phyloP scores from a whole-genome alignment of 2,888 invertebrate genomes.

The Mesorhabditis belari region DNA sequence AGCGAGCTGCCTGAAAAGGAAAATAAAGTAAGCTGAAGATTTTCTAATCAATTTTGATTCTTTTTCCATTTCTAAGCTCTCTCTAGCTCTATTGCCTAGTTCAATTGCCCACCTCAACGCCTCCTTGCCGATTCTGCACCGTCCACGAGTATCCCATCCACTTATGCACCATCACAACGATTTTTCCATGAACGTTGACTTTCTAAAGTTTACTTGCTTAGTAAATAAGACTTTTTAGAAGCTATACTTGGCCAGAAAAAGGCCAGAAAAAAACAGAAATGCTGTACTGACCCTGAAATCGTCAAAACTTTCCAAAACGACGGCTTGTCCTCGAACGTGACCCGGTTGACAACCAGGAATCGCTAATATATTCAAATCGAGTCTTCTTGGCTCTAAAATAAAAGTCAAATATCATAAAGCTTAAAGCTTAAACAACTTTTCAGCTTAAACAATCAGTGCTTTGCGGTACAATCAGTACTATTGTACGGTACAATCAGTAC shows the following conservation, averaged over 20 bases:
- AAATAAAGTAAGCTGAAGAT: neutral
- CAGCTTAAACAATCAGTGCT: too few species aligned
- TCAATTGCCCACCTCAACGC: conserved; percentile 6
- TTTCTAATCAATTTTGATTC: neutral
- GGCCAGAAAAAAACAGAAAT: neutral
- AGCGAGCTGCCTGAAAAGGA: neutral
- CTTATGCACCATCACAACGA: conserved; percentile 54
- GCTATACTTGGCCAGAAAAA: conserved; percentile 30
- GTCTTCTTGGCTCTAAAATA: conserved; percentile 50
- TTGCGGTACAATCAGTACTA: too few species aligned
- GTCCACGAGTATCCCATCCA: conserved; percentile 47
- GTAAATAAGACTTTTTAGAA: conserved; percentile 55
- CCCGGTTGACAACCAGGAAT: conserved; percentile 52
- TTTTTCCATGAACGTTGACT: conserved; percentile 52
- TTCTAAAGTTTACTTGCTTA: conserved; percentile 30
- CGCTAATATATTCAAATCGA: conserved; percentile 51
- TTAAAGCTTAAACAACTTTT: too few species aligned
- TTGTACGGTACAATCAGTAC: too few species aligned
- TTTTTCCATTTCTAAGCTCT: too few species aligned
- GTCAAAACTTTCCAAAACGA: conserved; percentile 51
- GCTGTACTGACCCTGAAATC: conserved; percentile 40
- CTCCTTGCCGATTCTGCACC: conserved; percentile 16
- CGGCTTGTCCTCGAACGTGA: conserved; percentile 52
- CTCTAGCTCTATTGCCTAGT: too few species aligned
- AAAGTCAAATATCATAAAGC: too few species aligned